Evolutionary conservation across 2,888 invertebrate genomes (phyloP).

Genomic region (Sesia apiformis): DNA sequence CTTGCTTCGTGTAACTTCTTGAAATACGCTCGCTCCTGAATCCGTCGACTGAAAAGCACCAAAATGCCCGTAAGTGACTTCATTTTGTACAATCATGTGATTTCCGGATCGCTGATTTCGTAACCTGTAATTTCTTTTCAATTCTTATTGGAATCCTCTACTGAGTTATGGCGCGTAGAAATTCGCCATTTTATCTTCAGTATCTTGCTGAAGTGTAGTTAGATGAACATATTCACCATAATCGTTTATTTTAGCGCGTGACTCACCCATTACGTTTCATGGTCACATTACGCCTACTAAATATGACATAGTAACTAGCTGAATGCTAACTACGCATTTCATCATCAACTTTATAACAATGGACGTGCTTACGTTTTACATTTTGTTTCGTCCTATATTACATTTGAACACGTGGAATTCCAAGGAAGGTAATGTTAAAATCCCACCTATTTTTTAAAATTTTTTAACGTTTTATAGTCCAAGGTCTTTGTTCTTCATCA

Average conservation of each 20-base stretch:
- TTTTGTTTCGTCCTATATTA: neutral
- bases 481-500: no score
- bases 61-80: conserved; percentile 59
- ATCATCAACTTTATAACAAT: neutral
- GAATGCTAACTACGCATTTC: neutral
- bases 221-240: neutral
- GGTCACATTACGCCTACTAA: conserved; percentile 3
- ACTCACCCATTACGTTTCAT: conserved; percentile 1
- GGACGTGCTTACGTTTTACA: neutral
- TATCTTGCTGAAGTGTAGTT: neutral
- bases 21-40: conserved; percentile 25
- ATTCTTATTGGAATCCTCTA: neutral
- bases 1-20: conserved; percentile 16
- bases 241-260: neutral
- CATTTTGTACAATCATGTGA: conserved; percentile 19
- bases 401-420: neutral
- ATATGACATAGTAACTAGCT: conserved; percentile 6
- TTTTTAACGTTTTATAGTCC: no score
- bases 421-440: neutral
- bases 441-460: neutral
- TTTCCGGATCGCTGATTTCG: conserved; percentile 31
- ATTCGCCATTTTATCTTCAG: neutral
- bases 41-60: conserved; percentile 24
- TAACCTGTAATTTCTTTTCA: conserved; percentile 11
- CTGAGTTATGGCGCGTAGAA: neutral